Percentiles rank a stretch among this genome's conserved stretches.
These are phyloP conservation scores for Sebastes dallii DNA, from an alignment of 2,797 vertebrate genomes.

Conservation along the genomic window DNA sequence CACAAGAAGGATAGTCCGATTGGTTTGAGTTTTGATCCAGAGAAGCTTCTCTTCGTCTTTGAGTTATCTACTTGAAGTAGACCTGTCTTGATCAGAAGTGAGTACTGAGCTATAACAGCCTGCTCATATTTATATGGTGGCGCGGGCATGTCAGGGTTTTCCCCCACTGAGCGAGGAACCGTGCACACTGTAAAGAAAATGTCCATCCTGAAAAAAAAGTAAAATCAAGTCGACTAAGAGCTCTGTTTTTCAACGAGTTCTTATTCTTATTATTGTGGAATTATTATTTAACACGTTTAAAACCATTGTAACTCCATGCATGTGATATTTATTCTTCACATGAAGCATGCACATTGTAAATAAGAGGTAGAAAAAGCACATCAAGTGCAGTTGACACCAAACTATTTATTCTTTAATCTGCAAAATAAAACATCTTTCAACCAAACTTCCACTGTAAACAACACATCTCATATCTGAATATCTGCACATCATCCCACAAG, in stretches of 20 bases:
- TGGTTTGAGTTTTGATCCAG: neutral
- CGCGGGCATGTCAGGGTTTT: slow-evolving; percentile 32
- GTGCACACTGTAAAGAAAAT: slow-evolving; percentile 32
- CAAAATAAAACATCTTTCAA: neutral
- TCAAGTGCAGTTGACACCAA: neutral
- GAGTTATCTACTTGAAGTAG: neutral
- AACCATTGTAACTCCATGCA: neutral
- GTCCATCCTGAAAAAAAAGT: neutral
- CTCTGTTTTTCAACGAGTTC: neutral
- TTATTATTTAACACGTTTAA: neutral
- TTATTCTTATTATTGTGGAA: neutral
- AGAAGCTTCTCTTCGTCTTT: neutral
- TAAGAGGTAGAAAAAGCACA: neutral
- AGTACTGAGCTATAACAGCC: no score
- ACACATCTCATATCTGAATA: neutral
- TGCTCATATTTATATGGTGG: accelerated
- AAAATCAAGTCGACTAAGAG: accelerated
- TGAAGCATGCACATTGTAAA: neutral
- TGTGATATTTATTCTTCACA: neutral
- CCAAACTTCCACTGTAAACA: neutral
- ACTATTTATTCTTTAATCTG: neutral
- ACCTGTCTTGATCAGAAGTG: neutral
- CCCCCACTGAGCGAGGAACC: neutral
- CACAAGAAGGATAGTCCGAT: slow-evolving; percentile 13
- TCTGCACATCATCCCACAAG: neutral